phyloP scores from a whole-genome alignment of 1,140 invertebrate genomes.

The Nasonia vitripennis region DNA sequence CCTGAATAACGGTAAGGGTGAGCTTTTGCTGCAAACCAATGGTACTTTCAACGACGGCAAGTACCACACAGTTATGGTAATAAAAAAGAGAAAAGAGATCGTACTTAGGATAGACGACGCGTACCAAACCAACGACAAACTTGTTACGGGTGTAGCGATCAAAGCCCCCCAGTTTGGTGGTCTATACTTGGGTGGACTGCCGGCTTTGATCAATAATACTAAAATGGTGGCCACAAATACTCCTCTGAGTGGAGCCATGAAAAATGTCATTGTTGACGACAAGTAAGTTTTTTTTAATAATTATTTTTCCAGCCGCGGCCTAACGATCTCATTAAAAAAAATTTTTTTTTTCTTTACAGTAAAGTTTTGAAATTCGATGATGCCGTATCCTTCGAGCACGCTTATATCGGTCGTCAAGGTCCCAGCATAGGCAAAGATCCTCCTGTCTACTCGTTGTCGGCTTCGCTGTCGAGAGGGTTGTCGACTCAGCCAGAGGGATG shows the following conservation, averaged over 20 bases:
- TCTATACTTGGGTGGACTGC: constrained; percentile 81
- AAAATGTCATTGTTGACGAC: constrained; percentile 87
- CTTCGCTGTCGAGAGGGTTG: constrained; percentile 68
- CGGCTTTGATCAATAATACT: constrained; percentile 74
- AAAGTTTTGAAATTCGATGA: constrained; percentile 81
- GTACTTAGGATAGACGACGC: constrained; percentile 81
- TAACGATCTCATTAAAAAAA: neutral
- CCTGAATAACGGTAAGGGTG: constrained; percentile 82
- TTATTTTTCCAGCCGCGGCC: constrained; percentile 14
- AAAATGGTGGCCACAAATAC: constrained; percentile 76
- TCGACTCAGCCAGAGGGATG: constrained; percentile 75
- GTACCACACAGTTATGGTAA: constrained; percentile 78
- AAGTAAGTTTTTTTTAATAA: constrained; percentile 75
- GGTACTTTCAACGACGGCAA: constrained; percentile 80
- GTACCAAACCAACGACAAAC: constrained; percentile 72
- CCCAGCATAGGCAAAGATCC: constrained; percentile 77
- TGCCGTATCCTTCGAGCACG: constrained; percentile 81
- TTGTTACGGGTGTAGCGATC: constrained; percentile 74
- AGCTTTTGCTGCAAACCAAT: constrained; percentile 78
- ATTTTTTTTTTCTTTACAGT: constrained; percentile 55
- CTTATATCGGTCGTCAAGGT: constrained; percentile 82
- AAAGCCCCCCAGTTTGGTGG: constrained; percentile 75
- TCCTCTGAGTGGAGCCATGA: constrained; percentile 83
- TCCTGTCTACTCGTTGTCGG: constrained; percentile 64
- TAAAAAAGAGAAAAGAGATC: constrained; percentile 75